These are phyloP conservation scores for Hydroisotoma schaefferi DNA, from an alignment of 2,888 invertebrate species.

Conservation along the genomic window DNA sequence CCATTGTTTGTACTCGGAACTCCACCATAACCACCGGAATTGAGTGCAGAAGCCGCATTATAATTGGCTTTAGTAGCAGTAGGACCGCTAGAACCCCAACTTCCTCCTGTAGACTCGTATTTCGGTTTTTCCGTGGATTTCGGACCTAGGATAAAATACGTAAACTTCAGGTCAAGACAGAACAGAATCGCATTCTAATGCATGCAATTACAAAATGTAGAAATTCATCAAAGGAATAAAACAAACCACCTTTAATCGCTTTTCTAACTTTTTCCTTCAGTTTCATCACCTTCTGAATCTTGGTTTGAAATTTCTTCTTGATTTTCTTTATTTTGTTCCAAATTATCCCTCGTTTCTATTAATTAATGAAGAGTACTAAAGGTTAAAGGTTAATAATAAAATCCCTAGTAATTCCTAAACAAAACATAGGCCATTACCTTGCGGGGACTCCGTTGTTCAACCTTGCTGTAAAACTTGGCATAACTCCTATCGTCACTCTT, in stretches of 20 bases:
- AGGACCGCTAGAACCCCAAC: slow-evolving; percentile 14
- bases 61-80: slow-evolving; percentile 1
- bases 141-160: not conserved
- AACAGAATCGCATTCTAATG: too few relatives aligned
- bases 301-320: slow-evolving; percentile 23
- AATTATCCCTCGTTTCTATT: slow-evolving; percentile 26
- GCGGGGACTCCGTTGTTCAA: too few relatives aligned
- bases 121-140: slow-evolving; percentile 20
- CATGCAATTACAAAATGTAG: too few relatives aligned
- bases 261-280: slow-evolving; percentile 3
- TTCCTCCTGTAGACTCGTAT: slow-evolving; percentile 26
- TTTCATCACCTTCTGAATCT: slow-evolving; percentile 13
- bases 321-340: slow-evolving; percentile 31
- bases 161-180: too few relatives aligned
- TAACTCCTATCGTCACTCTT: too few relatives aligned
- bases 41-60: slow-evolving; percentile 15
- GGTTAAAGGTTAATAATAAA: not conserved
- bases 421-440: too few relatives aligned
- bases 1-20: not conserved
- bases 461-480: too few relatives aligned
- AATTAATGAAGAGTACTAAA: slow-evolving; percentile 1
- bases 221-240: too few relatives aligned
- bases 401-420: too few relatives aligned
- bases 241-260: slow-evolving; percentile 5
- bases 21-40: slow-evolving; percentile 6